Base-by-base conservation (phyloP, 2,888 invertebrate genomes). In the Chironomus tentans region DNA sequence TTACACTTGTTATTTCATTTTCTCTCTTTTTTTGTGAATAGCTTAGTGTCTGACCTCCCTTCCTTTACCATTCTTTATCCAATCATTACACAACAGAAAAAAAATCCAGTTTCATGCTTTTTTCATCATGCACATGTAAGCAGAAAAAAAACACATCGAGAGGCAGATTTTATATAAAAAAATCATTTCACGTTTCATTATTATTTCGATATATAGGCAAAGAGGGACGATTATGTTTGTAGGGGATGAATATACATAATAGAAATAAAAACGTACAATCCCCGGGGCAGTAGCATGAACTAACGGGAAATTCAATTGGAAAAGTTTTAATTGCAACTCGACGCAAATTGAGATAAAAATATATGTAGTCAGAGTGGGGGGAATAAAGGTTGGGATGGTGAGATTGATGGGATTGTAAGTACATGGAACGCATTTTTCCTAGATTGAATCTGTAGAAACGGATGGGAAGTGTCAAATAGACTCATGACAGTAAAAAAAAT, bases 161-260 rank as follows among this genome's bases (percentile, higher is more conserved):
- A 56, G 56, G n/a, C 56, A 56, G 56, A 38, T 38, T 56, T 56
- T 28, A 15, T 18, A 5, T 18, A 7, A 65, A 70, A 70, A 70
- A 70, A 70, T 70, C 70, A 70, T 70, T 70, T 70, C 70, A 69
- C 69, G 70, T 70, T 65, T 65, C 65, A 65, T 65, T 70, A 48
- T 70, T 70, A 70, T 70, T 70, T 47, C 70, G 70, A 70, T 70
- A 21, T n/a, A 65, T 56, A 56, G 56, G 15, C 56, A 56, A 7
- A 15, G 18, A 56, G 5, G 56, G 56, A 38, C 38, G 38, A 38
- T 38, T 38, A 38, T 10, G 38, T 38, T 38, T 38, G 38, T 38
- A 56, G n/a, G 18, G 56, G 56, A 18, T n/a, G 56, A 15, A 18
- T 56, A 18, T 56, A 56, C 21, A 21, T 21, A 21, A 13, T 5